Conservation (phyloP, 2,113 vertebrate species). For the Aldabrachelys gigantea region DNA sequence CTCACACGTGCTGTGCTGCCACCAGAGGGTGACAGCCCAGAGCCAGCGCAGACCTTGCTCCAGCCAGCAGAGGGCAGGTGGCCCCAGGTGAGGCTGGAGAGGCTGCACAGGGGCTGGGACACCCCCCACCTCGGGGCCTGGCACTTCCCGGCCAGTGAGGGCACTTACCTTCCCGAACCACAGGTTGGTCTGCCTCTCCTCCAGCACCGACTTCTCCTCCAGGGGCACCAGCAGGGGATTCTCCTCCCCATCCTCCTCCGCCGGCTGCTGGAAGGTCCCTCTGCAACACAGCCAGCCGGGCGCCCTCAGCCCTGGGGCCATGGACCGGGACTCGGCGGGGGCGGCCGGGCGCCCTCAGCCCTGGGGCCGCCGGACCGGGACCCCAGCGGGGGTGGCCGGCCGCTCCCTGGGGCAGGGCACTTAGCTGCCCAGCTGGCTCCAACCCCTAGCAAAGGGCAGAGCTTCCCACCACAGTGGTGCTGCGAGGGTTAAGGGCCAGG, state of each 20-base stretch:
- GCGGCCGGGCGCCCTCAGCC: background rate
- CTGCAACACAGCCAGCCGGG: constrained; percentile 37
- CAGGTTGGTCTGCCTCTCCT: constrained; percentile 84
- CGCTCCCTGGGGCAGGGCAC: background rate
- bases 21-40: background rate
- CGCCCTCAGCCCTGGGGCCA: background rate
- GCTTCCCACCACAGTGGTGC: too few species aligned
- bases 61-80: background rate
- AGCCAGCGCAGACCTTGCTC: background rate
- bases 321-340: background rate
- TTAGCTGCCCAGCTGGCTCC: background rate
- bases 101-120: too few species aligned
- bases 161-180: constrained; percentile 94
- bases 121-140: background rate
- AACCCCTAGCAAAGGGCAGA: background rate
- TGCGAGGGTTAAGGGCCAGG: background rate
- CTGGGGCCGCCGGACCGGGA: background rate
- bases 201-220: constrained; percentile 85
- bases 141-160: background rate
- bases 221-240: constrained; percentile 89
- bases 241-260: constrained; percentile 69
- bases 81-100: background rate
- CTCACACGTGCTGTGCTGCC: background rate
- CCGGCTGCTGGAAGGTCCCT: constrained; percentile 66
- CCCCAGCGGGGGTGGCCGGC: background rate